A percentile compares a stretch with the other conserved stretches of the same genome.
phyloP scores from a whole-genome alignment of 1,140 invertebrate species.

The Sitophilus oryzae region DNA sequence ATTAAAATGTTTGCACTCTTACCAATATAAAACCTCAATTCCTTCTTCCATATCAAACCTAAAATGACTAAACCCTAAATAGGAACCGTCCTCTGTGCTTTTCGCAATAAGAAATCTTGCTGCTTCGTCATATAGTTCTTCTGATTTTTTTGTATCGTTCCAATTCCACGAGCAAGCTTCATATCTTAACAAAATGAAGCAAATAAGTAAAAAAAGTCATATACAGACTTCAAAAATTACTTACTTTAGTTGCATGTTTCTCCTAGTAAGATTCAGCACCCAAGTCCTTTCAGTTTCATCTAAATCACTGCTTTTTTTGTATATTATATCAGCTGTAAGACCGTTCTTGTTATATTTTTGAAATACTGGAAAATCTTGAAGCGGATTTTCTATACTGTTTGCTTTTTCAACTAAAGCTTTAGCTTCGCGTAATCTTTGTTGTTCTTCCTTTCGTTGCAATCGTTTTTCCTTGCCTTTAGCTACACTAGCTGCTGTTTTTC shows the following conservation, averaged over 20 bases:
- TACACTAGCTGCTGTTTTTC: constrained; percentile 31
- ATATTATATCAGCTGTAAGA: constrained; percentile 38
- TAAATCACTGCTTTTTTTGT: constrained; percentile 33
- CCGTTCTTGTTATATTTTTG: constrained; percentile 43
- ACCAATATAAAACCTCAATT: constrained; percentile 76
- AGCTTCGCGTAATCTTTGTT: constrained; percentile 40
- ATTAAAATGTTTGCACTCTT: constrained; percentile 14
- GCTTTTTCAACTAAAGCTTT: constrained; percentile 42
- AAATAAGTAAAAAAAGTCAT: constrained; percentile 3
- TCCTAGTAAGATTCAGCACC: constrained; percentile 53
- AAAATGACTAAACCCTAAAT: constrained; percentile 59
- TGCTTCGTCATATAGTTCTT: constrained; percentile 64
- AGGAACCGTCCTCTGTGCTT: constrained; percentile 44
- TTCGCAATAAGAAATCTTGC: constrained; percentile 67
- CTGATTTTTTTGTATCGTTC: constrained; percentile 61
- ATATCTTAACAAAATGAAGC: constrained; percentile 50
- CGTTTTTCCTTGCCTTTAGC: constrained; percentile 45
- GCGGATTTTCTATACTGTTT: constrained; percentile 44
- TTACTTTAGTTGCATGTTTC: constrained; percentile 57
- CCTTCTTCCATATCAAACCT: constrained; percentile 76
- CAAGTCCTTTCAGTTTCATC: constrained; percentile 43
- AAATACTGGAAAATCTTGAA: constrained; percentile 44
- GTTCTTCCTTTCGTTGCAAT: constrained; percentile 44
- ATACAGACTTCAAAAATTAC: neutral
- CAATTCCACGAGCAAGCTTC: constrained; percentile 68